Evolutionary conservation across 1,140 invertebrate species (phyloP), one percentile per base, ranked within the genome.

Genomic region (Parasteatoda tepidariorum): DNA sequence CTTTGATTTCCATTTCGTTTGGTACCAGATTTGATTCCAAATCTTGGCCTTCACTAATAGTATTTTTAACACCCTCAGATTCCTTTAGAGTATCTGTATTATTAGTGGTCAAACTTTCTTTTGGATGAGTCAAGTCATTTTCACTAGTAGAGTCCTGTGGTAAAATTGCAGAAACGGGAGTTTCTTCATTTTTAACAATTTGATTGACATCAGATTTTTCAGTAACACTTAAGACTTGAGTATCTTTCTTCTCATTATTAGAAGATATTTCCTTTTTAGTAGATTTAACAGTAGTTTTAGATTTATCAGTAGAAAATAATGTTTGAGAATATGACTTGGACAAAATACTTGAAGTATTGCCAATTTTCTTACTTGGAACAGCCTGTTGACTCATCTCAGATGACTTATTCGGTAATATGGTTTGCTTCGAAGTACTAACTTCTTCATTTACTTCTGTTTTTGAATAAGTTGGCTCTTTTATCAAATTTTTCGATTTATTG

Each of bases 301-400:
- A n/a, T n/a, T n/a, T 68, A n/a, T 24, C 48, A 41, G n/a, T 71
- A 0, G 68, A 55, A 71, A 57, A 57, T 22, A 71, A 55, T 22
- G 48, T 71, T 71, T 71, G 41, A 55, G 68, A 71, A 55, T 31
- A 55, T 71, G 68, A 71, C 55, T 71, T 71, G 9, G 68, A 71
- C 26, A 71, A 71, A 55, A 71, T 31, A 30, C 33, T 55, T n/a
- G 26, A 30, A 7, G 33, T 11, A 41, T 3, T 28, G n/a, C 9
- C 38, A 48, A 48, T 18, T 48, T 48, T 48, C 18, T n/a, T n/a
- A n/a, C n/a, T n/a, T n/a, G n/a, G n/a, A n/a, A 24, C 4, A 68
- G 38, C 28, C 28, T 26, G 66, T 41, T n/a, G n/a, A n/a, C n/a
- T 48, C 7, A 48, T 48, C 7, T 48, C 41, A 9, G 41, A 48